Conservation (phyloP, 2,797 vertebrate species). For the Synanceia verrucosa region DNA sequence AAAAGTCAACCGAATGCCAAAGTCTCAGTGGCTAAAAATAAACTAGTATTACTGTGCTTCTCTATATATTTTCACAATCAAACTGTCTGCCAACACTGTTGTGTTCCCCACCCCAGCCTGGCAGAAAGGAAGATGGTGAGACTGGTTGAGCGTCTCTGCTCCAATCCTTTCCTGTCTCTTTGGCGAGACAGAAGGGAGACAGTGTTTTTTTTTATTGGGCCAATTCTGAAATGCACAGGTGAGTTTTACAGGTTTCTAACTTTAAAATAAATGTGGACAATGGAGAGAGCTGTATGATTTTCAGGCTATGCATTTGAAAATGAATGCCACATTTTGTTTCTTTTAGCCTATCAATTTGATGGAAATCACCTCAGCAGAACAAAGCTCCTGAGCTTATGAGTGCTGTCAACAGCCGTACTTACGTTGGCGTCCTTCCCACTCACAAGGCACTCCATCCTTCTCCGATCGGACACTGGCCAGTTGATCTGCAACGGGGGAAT, state of each 20-base stretch:
- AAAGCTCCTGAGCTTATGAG: conserved; percentile 9
- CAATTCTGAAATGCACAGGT: conserved; percentile 46
- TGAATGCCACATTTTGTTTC: conserved; percentile 6
- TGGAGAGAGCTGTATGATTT: conserved; percentile 5
- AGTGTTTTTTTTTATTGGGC: conserved; percentile 50
- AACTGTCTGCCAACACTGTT: conserved; percentile 21
- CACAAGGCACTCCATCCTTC: conserved; percentile 93
- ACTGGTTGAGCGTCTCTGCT: conserved; percentile 12
- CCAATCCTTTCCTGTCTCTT: conserved; percentile 35
- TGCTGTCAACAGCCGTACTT: conserved; percentile 75
- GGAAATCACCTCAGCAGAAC: conserved; percentile 37
- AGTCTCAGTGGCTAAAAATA: conserved; percentile 11
- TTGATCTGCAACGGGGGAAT: conserved; percentile 86
- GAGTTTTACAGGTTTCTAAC: conserved; percentile 31
- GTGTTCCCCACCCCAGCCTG: conserved; percentile 14
- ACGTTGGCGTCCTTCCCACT: conserved; percentile 96
- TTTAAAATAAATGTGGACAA: conserved; percentile 26
- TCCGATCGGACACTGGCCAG: conserved; percentile 94
- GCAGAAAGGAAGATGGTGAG: conserved; percentile 24
- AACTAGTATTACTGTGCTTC: conserved; percentile 15
- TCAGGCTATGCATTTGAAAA: background rate
- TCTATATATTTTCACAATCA: conserved; percentile 29
- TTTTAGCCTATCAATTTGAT: conserved; percentile 13
- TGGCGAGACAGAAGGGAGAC: conserved; percentile 61
- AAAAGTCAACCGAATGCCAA: background rate